Conservation (phyloP, 2,797 vertebrate genomes). For the Clarias platycephalus region DNA sequence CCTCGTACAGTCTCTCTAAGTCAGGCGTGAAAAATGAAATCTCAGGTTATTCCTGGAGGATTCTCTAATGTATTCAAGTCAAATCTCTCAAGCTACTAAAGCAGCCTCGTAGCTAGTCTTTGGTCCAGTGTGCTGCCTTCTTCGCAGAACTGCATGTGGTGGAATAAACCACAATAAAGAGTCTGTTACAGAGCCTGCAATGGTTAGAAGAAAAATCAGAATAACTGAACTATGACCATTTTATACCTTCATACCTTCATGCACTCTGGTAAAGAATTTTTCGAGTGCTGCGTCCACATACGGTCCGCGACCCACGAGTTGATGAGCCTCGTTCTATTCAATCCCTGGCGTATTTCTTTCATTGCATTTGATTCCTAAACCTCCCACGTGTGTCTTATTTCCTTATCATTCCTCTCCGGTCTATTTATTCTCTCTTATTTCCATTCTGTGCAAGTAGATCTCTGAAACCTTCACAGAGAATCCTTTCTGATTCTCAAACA, state of each 20-base stretch:
- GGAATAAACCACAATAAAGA: background rate
- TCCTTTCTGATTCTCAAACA: constrained; percentile 61
- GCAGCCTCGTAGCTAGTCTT: background rate
- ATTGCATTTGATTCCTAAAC: constrained; percentile 45
- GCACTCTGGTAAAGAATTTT: background rate
- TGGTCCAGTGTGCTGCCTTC: background rate
- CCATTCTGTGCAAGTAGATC: constrained; percentile 52
- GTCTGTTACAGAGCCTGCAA: background rate
- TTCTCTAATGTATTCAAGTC: background rate
- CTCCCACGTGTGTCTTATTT: constrained; percentile 20
- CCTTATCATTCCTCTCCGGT: constrained; percentile 33
- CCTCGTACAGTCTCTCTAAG: background rate
- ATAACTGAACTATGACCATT: background rate
- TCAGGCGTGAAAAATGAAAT: background rate
- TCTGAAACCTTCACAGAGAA: constrained; percentile 56
- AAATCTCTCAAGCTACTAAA: background rate
- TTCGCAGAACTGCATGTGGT: background rate
- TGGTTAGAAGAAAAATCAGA: background rate
- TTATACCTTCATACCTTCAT: background rate
- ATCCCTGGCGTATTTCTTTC: background rate
- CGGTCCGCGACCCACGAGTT: background rate
- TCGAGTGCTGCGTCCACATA: background rate
- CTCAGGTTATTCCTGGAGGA: background rate
- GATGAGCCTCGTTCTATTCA: background rate
- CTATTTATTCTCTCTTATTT: constrained; percentile 62